Evolutionary conservation across 2,113 vertebrate genomes (phyloP).

Genomic region (Haplochromis burtoni): DNA sequence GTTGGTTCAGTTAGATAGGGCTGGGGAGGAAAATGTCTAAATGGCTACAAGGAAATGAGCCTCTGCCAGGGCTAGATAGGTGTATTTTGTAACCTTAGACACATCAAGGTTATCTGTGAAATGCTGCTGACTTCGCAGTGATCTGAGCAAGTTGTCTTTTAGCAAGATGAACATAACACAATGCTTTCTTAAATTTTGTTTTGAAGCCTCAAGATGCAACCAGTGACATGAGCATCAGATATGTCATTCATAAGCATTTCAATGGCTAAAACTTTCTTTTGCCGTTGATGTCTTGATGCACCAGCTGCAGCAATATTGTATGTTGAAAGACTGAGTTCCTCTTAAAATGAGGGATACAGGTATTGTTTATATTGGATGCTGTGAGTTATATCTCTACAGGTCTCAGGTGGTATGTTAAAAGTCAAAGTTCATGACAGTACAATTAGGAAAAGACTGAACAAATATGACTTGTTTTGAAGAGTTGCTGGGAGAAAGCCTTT

Average conservation of each 20-base stretch:
- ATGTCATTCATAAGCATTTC: background rate
- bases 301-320: background rate
- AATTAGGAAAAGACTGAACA: background rate
- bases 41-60: background rate
- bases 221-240: background rate
- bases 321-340: background rate
- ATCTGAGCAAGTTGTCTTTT: background rate
- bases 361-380: background rate
- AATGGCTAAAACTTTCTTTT: background rate
- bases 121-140: background rate
- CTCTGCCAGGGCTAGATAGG: background rate
- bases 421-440: background rate
- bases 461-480: fast-evolving
- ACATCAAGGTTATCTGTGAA: background rate
- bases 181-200: background rate
- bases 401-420: background rate
- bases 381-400: background rate
- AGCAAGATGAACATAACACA: background rate
- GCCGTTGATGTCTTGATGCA: background rate
- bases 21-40: background rate
- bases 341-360: fast-evolving
- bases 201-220: background rate
- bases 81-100: background rate
- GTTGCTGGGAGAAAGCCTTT: fast-evolving
- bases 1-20: background rate